Evolutionary conservation across 1,140 invertebrate species (phyloP), one percentile per base, ranked within the genome.

Genomic region (Euura saliciscinereae): DNA sequence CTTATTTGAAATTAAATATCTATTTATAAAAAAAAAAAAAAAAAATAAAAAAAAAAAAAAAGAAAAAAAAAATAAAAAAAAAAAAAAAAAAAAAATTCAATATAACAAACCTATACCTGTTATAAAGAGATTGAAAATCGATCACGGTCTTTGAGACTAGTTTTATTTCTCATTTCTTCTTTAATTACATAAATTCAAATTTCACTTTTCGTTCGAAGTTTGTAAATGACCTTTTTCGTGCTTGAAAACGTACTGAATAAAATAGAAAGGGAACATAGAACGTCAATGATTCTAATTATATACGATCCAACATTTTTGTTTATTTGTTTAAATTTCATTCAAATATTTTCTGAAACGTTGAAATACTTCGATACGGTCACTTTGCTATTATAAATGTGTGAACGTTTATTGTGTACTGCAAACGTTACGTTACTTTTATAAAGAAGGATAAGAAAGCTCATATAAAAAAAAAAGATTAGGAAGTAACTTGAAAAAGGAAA

Each of bases 1-100:
- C 68, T 69, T 69, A 43, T 69, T 69, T 45, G n/a, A 68, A 59
- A 70, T 66, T 66, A 73, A 71, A 70, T 76, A 74, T 78, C 71
- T 72, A 65, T 78, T 70, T 43, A 69, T 45, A 59, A 3, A 59
- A n/a, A 59, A 59, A 59, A 28, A 28, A 28, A 28, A 28, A 28
- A 28, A 28, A 28, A 28, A 28, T 0, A 28, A 28, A 0, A 1
- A 28, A 28, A 28, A 28, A 28, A 28, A 28, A 28, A 28, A 28
- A 28, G 28, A 28, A 28, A 0, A 1, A 28, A 28, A 28, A 28
- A 28, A 28, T 28, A 28, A 28, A 28, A 28, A 28, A 1, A 28
- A 28, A 28, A 1, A 28, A 28, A 28, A 28, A 28, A 1, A 28
- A 28, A 28, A 1, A 28, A 28, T 28, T 28, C 28, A 28, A 28